A percentile compares a stretch with the other conserved stretches of the same genome.
These are phyloP conservation scores for Gasterosteus aculeatus DNA, from an alignment of 2,113 vertebrate species.

Conservation along the genomic window DNA sequence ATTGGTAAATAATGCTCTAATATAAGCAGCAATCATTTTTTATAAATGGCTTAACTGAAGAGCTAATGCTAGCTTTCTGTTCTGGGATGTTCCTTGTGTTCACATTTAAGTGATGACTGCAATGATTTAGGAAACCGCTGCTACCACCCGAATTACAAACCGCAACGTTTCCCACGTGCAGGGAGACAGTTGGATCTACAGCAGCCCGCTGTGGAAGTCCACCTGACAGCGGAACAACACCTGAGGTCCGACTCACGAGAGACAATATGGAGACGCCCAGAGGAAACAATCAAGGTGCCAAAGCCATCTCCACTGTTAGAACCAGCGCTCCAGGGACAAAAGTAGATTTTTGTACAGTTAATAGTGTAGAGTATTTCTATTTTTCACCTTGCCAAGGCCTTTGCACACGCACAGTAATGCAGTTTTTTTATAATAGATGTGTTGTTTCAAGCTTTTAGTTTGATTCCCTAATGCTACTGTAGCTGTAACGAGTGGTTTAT, in stretches of 20 bases:
- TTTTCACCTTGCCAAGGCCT: constrained; percentile 89
- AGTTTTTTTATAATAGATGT: constrained; percentile 11
- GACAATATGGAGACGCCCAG: constrained; percentile 23
- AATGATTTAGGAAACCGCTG: no score
- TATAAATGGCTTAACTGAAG: no score
- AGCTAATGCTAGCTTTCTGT: no score
- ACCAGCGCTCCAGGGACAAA: constrained; percentile 49
- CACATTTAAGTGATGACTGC: neutral
- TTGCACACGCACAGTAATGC: constrained; percentile 80
- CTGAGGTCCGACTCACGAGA: constrained; percentile 16
- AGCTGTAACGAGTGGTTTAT: constrained; percentile 47
- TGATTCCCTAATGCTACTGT: constrained; percentile 36
- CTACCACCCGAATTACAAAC: neutral
- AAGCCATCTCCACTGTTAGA: constrained; percentile 51
- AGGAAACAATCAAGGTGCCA: constrained; percentile 66
- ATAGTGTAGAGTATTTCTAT: constrained; percentile 86
- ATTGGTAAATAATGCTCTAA: neutral
- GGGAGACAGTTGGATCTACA: constrained; percentile 92
- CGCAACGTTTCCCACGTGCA: constrained; percentile 50
- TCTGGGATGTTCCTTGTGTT: neutral
- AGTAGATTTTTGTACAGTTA: constrained; percentile 73
- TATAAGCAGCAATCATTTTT: neutral
- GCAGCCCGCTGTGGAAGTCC: constrained; percentile 90
- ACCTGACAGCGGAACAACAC: constrained; percentile 76
- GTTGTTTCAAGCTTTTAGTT: constrained; percentile 50